Base-by-base conservation (phyloP, 2,113 vertebrate genomes). In the Limnothrissa miodon region DNA sequence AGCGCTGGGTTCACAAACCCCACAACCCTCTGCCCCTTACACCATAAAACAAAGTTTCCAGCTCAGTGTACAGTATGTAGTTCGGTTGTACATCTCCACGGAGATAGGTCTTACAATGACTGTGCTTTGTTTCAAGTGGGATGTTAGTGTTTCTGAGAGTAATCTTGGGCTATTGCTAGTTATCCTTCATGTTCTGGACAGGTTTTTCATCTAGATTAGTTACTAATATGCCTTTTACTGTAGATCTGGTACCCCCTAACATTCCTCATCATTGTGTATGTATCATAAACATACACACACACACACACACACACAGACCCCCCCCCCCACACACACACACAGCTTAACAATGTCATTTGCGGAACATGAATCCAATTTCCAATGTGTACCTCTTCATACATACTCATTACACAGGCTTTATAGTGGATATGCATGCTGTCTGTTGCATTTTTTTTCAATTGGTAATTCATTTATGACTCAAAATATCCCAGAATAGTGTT, bases 241-340 rank as follows among this genome's bases (percentile, higher is more conserved):
- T 42, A 56, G 51, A 5, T 21, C n/a, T n/a, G n/a, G n/a, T n/a
- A n/a, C n/a, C n/a, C n/a, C 5, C 51, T 56, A 56, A 21, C 7
- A 21, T n/a, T 19, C 19, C 51, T 56, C 6, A 56, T 56, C 51
- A 56, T 56, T 66, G 21, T 82, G 79, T 87, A 85, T 81, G 83
- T 85, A 83, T 42, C 46, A 46, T 82, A 25, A 80, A 83, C 80
- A 42, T 80, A 83, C 59, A 86, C 74, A 48, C 46, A 15, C 46
- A 48, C 46, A 48, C 46, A 48, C 46, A 48, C 46, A 48, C 46
- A 48, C 46, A 48, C 46, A 48, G n/a, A n/a, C n/a, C n/a, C n/a
- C n/a, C n/a, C n/a, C 45, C 7, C 45, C 7, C 46, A 48, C 46
- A 48, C 46, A 48, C 46, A 48, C 46, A 48, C 10, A 48, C 46